phyloP scores from a whole-genome alignment of 1,140 invertebrate genomes.

The Rhynchophorus ferrugineus region DNA sequence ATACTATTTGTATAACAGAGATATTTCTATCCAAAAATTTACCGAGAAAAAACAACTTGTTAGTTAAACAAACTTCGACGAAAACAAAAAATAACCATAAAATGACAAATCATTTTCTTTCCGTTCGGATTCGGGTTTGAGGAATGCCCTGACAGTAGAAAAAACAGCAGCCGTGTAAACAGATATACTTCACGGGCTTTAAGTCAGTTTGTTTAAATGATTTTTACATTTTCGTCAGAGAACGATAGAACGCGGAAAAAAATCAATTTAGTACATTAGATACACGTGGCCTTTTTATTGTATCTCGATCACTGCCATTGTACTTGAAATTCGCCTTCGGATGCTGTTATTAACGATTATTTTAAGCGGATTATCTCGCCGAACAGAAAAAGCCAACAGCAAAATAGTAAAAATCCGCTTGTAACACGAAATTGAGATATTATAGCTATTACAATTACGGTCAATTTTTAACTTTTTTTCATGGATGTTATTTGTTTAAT shows the following conservation, averaged over 20 bases:
- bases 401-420: no score
- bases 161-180: conserved; percentile 17
- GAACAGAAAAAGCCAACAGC: no score
- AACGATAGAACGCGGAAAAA: conserved; percentile 1
- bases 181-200: conserved; percentile 16
- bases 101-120: conserved; percentile 19
- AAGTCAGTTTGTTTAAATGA: conserved; percentile 20
- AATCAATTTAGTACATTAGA: conserved; percentile 18
- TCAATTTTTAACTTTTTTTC: no score
- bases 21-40: no score
- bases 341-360: neutral
- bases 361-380: no score
- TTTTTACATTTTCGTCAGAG: conserved; percentile 13
- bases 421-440: no score
- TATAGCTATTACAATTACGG: no score
- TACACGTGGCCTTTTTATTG: neutral
- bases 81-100: no score
- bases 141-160: neutral
- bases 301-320: neutral
- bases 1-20: no score
- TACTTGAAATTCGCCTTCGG: neutral
- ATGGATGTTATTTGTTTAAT: no score
- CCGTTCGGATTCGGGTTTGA: neutral
- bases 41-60: no score
- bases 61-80: no score